phyloP scores from a whole-genome alignment of 30 jellyfish, hydroid and myxozoan genomes.

The Hydra vulgaris region DNA sequence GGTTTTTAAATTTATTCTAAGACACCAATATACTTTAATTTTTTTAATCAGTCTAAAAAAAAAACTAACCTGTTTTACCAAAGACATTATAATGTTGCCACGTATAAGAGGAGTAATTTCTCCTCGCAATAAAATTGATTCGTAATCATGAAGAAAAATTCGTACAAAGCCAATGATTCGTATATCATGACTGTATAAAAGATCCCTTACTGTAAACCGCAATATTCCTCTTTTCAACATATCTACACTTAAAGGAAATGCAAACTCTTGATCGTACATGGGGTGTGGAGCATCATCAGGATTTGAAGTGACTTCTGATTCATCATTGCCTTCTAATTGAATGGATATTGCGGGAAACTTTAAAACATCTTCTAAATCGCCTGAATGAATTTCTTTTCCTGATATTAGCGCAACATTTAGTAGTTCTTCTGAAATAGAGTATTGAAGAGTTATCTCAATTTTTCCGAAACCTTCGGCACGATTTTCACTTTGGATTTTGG shows the following conservation, averaged over 20 bases:
- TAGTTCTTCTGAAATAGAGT: conserved; percentile 26
- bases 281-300: conserved; percentile 94
- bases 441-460: conserved; percentile 42
- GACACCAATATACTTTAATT: too few species aligned
- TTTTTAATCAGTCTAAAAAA: too few species aligned
- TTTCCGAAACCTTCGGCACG: conserved; percentile 53
- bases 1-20: too few species aligned
- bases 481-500: conserved; percentile 15
- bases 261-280: conserved; percentile 64
- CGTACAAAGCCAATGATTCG: conserved; percentile 24
- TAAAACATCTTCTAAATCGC: not conserved
- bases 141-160: not conserved
- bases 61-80: not conserved
- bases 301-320: conserved; percentile 65
- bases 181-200: conserved; percentile 17
- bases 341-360: conserved; percentile 58
- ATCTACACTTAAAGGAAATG: conserved; percentile 33
- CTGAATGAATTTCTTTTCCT: conserved; percentile 70
- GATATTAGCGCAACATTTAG: conserved; percentile 54
- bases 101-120: not conserved
- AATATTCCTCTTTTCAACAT: conserved; percentile 30
- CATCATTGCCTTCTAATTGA: conserved; percentile 30
- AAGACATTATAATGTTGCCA: not conserved
- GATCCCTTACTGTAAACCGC: conserved; percentile 59
- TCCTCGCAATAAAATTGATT: not conserved